Evolutionary conservation across 2,888 invertebrate genomes (phyloP).

Genomic region (Hemistola chrysoprasaria): DNA sequence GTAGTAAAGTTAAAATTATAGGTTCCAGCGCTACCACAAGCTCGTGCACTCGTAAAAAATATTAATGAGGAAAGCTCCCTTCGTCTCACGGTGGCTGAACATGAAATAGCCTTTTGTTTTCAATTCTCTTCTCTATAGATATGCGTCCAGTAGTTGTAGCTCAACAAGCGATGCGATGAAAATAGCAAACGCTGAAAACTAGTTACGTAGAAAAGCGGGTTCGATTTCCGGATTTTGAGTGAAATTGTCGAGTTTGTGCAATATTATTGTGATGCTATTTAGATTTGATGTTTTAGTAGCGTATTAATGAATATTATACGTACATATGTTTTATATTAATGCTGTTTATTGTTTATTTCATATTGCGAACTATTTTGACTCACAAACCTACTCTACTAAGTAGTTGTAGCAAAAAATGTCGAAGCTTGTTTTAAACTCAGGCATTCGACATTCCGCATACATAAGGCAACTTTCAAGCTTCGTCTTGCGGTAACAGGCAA

Average conservation of each 20-base stretch:
- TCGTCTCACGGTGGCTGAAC: conserved; percentile 1
- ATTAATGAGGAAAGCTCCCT: conserved; percentile 1
- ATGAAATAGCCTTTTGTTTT: conserved; percentile 1
- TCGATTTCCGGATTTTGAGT: conserved; percentile 1
- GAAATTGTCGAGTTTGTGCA: neutral
- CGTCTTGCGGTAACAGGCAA: too few relatives aligned
- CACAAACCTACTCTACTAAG: too few relatives aligned
- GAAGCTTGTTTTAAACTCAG: too few relatives aligned
- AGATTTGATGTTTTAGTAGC: too few relatives aligned
- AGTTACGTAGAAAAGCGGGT: conserved; percentile 1
- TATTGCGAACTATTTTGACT: too few relatives aligned
- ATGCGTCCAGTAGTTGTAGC: neutral
- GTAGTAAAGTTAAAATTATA: conserved; percentile 5
- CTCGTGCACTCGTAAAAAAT: neutral
- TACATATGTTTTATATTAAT: too few relatives aligned
- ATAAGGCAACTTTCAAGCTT: too few relatives aligned
- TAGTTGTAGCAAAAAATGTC: too few relatives aligned
- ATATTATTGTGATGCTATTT: too few relatives aligned
- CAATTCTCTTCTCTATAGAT: neutral
- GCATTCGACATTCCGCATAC: too few relatives aligned
- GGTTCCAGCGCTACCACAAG: neutral
- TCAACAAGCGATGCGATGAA: neutral
- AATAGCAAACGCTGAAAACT: neutral
- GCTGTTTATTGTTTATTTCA: too few relatives aligned
- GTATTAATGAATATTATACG: too few relatives aligned